A percentile compares a stretch with the other conserved stretches of the same genome.
Evolutionary conservation across 2,888 invertebrate species (phyloP).

Genomic region (Dolichomitus sp.): DNA sequence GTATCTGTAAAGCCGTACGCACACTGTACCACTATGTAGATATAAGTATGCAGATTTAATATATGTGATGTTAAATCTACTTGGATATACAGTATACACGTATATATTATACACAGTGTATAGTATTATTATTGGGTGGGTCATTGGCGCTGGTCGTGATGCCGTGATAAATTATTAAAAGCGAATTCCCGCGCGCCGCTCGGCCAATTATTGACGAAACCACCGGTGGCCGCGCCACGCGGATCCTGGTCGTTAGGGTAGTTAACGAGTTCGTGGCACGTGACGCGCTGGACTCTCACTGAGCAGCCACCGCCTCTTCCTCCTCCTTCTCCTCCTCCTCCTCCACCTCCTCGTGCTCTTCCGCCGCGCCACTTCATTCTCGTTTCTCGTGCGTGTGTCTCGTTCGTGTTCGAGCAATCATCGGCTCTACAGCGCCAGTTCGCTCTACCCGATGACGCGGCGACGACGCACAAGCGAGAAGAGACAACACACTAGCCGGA

Average conservation of each 20-base stretch:
- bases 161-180: constrained; percentile 69
- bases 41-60: constrained; percentile 40
- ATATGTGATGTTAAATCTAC: constrained; percentile 20
- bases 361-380: constrained; percentile 57
- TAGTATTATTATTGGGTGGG: constrained; percentile 54
- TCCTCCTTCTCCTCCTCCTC: constrained; percentile 32
- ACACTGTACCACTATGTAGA: neutral
- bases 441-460: constrained; percentile 54
- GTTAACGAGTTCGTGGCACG: constrained; percentile 84
- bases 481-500: constrained; percentile 20
- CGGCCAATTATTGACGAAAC: constrained; percentile 81
- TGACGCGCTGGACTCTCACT: constrained; percentile 73
- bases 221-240: constrained; percentile 80
- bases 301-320: constrained; percentile 30
- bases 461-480: constrained; percentile 45
- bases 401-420: constrained; percentile 66
- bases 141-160: constrained; percentile 61
- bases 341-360: constrained; percentile 23
- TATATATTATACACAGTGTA: constrained; percentile 11
- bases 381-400: constrained; percentile 63
- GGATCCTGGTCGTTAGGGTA: constrained; percentile 82
- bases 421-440: constrained; percentile 61
- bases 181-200: constrained; percentile 70
- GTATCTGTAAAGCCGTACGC: neutral
- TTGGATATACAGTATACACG: neutral